Conservation (phyloP, 2,113 vertebrate species). For the Aviceda subcristata region DNA sequence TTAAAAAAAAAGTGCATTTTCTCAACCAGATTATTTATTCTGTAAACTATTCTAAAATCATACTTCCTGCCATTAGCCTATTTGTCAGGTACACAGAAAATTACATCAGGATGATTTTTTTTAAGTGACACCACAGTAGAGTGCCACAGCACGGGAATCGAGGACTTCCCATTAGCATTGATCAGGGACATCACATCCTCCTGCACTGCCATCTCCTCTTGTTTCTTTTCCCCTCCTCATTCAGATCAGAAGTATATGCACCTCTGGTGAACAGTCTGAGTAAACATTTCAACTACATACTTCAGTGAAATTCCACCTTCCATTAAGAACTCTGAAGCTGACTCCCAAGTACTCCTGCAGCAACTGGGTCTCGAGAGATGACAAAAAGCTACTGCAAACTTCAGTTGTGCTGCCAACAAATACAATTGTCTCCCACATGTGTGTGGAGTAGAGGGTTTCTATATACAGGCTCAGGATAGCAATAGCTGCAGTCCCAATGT, state of each 20-base stretch:
- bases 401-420: background rate
- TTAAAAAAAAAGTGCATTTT: background rate
- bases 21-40: background rate
- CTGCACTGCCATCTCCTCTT: background rate
- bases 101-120: background rate
- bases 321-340: background rate
- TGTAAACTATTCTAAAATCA: background rate
- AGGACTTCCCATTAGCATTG: background rate
- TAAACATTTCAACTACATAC: background rate
- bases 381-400: background rate
- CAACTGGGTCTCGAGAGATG: background rate
- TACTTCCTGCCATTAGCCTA: background rate
- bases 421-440: background rate
- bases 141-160: background rate
- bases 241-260: background rate
- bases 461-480: background rate
- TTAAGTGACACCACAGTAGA: background rate
- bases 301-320: background rate
- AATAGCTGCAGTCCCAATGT: background rate
- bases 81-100: background rate
- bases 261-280: background rate
- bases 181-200: background rate
- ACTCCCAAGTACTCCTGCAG: background rate
- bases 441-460: background rate
- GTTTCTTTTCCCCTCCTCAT: background rate